Percentiles rank a stretch among this genome's conserved stretches.
Conservation (phyloP, 2,113 vertebrate genomes). For the Phylloscopus whistleri region DNA sequence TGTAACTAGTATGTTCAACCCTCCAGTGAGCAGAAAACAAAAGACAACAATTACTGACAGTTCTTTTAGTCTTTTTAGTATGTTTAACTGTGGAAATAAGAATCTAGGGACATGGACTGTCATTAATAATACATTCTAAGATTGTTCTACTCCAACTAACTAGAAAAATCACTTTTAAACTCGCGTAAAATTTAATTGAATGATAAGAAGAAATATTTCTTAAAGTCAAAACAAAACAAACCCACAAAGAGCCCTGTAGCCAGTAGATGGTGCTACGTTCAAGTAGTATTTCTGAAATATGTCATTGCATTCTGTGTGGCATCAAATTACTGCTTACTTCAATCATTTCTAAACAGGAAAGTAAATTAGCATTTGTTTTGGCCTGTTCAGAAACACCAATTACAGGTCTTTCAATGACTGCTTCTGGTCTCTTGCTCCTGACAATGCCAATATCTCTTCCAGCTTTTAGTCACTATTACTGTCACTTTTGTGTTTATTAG, state of each 20-base stretch:
- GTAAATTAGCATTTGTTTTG: not conserved
- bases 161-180: not conserved
- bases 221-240: not conserved
- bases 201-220: not conserved
- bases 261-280: slow-evolving; percentile 59
- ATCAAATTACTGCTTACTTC: not conserved
- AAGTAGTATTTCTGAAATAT: not conserved
- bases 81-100: not conserved
- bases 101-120: not conserved
- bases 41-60: not conserved
- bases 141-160: not conserved
- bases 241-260: not conserved
- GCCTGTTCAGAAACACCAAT: not conserved
- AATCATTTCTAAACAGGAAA: not conserved
- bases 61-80: not conserved
- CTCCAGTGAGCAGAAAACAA: not conserved
- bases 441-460: not conserved
- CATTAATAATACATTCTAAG: not conserved
- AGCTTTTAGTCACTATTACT: not conserved
- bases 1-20: not conserved
- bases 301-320: not conserved
- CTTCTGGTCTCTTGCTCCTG: not conserved
- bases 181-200: not conserved
- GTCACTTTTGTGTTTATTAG: not conserved
- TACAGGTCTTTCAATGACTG: not conserved